A percentile compares a stretch with the other conserved stretches of the same genome.
Conservation (phyloP, 2,797 vertebrate genomes). For the Lerista edwardsae region DNA sequence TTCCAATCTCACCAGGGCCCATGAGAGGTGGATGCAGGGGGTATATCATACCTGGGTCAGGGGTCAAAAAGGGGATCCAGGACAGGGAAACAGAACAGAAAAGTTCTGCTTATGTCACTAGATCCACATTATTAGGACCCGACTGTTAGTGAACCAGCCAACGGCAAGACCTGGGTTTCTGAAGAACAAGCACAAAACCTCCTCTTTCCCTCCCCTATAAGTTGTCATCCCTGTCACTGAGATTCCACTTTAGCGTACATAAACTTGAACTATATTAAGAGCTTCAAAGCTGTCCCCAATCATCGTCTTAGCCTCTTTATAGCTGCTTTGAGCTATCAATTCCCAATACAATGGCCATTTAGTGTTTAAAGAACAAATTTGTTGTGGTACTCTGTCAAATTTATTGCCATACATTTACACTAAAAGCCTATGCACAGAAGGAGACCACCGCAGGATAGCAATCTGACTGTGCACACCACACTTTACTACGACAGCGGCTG, state of each 20-base stretch:
- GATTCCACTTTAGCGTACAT: not conserved
- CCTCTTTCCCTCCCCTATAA: conserved; percentile 1
- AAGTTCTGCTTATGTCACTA: not conserved
- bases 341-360: conserved; percentile 24
- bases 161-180: not conserved
- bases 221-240: not conserved
- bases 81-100: not conserved
- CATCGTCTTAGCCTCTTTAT: not conserved
- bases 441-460: conserved; percentile 18
- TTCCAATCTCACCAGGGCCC: too few species aligned
- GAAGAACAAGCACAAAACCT: too few species aligned
- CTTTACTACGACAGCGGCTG: conserved; percentile 3
- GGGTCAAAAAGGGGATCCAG: too few species aligned
- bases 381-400: conserved; percentile 26
- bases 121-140: not conserved
- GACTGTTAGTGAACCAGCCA: not conserved
- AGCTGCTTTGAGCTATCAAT: conserved; percentile 24
- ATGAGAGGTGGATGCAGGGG: too few species aligned
- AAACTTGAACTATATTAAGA: not conserved
- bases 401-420: conserved; percentile 22
- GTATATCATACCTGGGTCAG: too few species aligned
- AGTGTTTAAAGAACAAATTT: conserved; percentile 35
- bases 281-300: conserved; percentile 17
- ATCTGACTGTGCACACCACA: not conserved
- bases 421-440: conserved; percentile 17